These are phyloP conservation scores for Chloroceryle aenea DNA, from an alignment of 2,113 vertebrate genomes.

Conservation along the genomic window DNA sequence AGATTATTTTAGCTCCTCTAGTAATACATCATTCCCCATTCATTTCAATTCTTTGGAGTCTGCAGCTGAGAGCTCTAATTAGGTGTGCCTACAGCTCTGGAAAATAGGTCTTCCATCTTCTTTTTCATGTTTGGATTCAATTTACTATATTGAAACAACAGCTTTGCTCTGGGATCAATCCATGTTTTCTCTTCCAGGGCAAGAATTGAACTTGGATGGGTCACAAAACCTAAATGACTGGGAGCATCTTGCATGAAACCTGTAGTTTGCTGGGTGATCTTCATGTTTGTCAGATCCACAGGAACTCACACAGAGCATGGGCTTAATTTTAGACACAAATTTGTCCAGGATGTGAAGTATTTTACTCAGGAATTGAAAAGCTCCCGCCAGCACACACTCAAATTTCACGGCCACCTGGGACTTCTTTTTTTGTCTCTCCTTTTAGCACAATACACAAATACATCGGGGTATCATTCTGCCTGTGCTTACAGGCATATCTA, in stretches of 20 bases:
- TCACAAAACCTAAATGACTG: background rate
- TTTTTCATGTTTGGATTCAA: constrained; percentile 51
- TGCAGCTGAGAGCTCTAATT: constrained; percentile 6
- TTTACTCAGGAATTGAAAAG: constrained; percentile 39
- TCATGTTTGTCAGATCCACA: background rate
- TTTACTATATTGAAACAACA: constrained; percentile 19
- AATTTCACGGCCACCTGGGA: constrained; percentile 7
- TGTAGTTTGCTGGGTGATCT: background rate
- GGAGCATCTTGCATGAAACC: background rate
- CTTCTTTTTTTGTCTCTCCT: background rate
- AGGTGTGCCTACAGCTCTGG: constrained; percentile 16
- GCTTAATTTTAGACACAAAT: background rate
- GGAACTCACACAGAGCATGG: background rate
- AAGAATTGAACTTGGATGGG: background rate
- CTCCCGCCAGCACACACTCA: background rate
- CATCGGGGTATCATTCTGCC: background rate
- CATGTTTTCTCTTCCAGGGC: constrained; percentile 18
- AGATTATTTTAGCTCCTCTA: constrained; percentile 16
- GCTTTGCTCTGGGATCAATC: background rate
- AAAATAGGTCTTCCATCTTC: constrained; percentile 32
- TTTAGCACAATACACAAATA: background rate
- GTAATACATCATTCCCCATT: background rate
- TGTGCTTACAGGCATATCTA: background rate
- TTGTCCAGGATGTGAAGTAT: background rate
- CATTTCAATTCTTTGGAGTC: background rate